Evolutionary conservation across 2,113 vertebrate species (phyloP), one percentile per base, ranked within the genome.

Genomic region (Centropus unirufus): DNA sequence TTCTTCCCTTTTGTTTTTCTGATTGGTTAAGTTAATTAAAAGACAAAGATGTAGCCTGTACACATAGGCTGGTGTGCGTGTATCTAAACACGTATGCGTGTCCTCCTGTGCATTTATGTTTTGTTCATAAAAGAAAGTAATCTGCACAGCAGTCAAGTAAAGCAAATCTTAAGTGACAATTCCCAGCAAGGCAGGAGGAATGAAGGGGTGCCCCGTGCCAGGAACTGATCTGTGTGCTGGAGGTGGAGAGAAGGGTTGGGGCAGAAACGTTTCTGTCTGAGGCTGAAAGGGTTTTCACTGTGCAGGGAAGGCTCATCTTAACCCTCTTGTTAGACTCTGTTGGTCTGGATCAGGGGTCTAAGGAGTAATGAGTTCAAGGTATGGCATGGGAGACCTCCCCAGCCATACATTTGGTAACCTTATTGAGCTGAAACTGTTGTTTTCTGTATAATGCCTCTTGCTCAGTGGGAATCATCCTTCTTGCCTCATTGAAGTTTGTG

Each of bases 241-340:
- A 34, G 24, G 4, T 34, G 36, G 12, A 23, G 2, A 63, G 6
- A 8, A 4, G 22, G 6, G 0, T 1, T 79, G 34, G n/a, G 11
- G 6, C 30, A 70, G 55, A 44, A 0, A 1, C 0, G 0, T 77
- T 74, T 73, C 6, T 79, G 34, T 64, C 54, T 68, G 59, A 6
- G 12, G 9, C 12, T 59, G 32, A 63, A 83, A 16, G 5, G 8
- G 8, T 69, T 80, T 86, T 29, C 51, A 52, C 18, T 15, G 24
- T 24, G 21, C 20, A n/a, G 21, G 16, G 52, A 87, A 55, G 42
- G 46, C 9, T 49, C 57, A 62, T 11, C 16, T 49, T 68, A 57
- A 29, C 21, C 20, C 9, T 78, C 52, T 75, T 61, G 21, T 27
- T 4, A 4, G 27, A 12, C 55, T 49, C 13, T 44, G 0, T 27